These are phyloP conservation scores for Macrochelys suwanniensis DNA, from an alignment of 2,797 vertebrate species.

Conservation along the genomic window DNA sequence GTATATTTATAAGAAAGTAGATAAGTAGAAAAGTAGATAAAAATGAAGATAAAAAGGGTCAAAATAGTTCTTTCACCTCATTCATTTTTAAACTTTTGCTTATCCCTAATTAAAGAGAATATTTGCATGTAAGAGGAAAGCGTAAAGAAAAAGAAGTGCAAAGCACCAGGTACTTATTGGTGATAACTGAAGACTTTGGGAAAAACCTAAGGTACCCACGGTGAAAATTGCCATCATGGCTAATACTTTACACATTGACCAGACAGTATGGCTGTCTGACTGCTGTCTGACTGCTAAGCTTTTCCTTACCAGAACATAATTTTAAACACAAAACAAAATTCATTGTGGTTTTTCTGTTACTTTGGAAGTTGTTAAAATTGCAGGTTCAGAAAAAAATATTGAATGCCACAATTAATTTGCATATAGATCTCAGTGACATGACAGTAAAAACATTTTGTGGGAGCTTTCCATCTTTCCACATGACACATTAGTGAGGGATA, in stretches of 20 bases:
- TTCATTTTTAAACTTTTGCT: not conserved
- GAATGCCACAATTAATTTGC: fast-evolving
- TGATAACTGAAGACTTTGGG: not conserved
- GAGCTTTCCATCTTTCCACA: not conserved
- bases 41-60: not conserved
- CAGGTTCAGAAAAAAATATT: not conserved
- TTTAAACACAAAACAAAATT: not conserved
- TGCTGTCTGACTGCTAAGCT: not conserved
- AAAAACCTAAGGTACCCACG: not conserved
- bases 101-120: not conserved
- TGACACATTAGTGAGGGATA: not conserved
- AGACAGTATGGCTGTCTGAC: not conserved
- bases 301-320: not conserved
- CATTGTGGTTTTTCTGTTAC: too few species aligned
- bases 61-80: not conserved
- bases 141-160: not conserved
- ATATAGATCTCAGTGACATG: not conserved
- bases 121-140: too few species aligned
- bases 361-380: not conserved
- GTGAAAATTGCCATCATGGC: not conserved
- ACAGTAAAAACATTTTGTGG: not conserved
- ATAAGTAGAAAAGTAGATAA: not conserved
- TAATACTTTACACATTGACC: not conserved
- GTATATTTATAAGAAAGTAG: not conserved
- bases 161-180: not conserved